These are phyloP conservation scores for Lucifuga dentata DNA, from an alignment of 2,113 vertebrate species.

Conservation along the genomic window DNA sequence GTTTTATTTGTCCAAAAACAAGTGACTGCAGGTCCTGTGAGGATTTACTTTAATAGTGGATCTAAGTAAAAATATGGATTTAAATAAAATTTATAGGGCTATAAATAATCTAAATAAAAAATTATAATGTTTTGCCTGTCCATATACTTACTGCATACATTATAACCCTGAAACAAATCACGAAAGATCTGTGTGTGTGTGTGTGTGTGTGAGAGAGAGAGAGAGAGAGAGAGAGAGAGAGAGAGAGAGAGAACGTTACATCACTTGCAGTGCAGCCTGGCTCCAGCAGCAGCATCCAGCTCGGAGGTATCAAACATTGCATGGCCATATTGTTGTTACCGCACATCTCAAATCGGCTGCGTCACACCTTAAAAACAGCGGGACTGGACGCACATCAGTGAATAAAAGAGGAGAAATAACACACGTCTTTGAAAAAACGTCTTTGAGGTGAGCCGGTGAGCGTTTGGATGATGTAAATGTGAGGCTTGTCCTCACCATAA, in stretches of 20 bases:
- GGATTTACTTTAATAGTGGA: too few species aligned
- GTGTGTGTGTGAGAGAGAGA: neutral
- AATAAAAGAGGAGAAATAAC: neutral
- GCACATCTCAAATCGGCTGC: slow-evolving; percentile 75
- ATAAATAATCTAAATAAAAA: too few species aligned
- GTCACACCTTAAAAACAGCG: slow-evolving; percentile 71
- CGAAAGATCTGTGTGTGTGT: neutral
- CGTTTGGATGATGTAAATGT: slow-evolving; percentile 20
- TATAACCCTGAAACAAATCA: too few species aligned
- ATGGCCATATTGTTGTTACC: slow-evolving; percentile 74
- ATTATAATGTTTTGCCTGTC: too few species aligned
- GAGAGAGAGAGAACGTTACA: slow-evolving; percentile 64
- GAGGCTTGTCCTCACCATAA: neutral
- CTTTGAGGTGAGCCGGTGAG: slow-evolving; percentile 54
- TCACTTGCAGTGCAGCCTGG: slow-evolving; percentile 74
- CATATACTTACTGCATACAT: too few species aligned
- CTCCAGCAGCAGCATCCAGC: slow-evolving; percentile 70
- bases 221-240: too few species aligned
- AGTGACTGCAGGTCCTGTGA: too few species aligned
- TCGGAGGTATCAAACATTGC: slow-evolving; percentile 50
- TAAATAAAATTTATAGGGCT: too few species aligned
- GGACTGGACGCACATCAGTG: neutral
- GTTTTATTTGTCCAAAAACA: too few species aligned
- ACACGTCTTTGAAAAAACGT: neutral
- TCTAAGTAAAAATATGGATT: too few species aligned